Evolutionary conservation across 2,797 vertebrate species (phyloP), one percentile per base, ranked within the genome.

Genomic region (Rhabdophis nuchalis): DNA sequence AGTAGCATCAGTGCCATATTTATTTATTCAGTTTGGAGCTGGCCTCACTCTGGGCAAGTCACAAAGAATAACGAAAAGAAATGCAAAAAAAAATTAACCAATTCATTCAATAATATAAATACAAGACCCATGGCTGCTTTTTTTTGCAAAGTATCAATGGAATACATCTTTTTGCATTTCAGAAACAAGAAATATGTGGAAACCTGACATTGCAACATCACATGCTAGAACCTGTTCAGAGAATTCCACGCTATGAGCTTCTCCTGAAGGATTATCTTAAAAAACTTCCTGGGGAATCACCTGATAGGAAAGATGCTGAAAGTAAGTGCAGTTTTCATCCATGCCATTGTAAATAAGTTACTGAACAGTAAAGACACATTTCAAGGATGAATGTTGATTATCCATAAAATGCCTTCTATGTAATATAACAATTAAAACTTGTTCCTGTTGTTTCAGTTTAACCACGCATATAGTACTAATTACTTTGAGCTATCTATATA

Each of bases 211-310:
- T 99, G 95, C 99, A 99, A 97, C 99, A 99, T 95, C 99, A 99
- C 96, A 99, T 99, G 99, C 96, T 99, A 93, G 99, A 99, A 96
- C 99, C 99, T 0, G 98, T 99, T 94, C 99, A 99, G 93, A 98
- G 99, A 95, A 98, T 99, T 95, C 99, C 99, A 90, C 99, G 99
- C 91, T 99, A 99, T 0, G 99, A 99, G 95, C 97, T 99, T 94
- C 96, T 99, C 89, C 98, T 99, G 93, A 99, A 98, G 96, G 99
- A 99, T 97, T 99, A 99, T 95, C 97, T 99, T 96, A 99, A 98
- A 97, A 99, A 98, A 95, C 98, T 99, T 93, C 98, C 99, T 0
- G 97, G 97, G 5, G 98, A 99, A 0, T 98, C 98, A 7, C 97
- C 96, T 0, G 99, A 99, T 96, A 97, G 98, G 85, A 99, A 98